Percentiles rank a stretch among this genome's conserved stretches.
Evolutionary conservation across 2,797 vertebrate genomes (phyloP).

Genomic region (Typhlichthys subterraneus): DNA sequence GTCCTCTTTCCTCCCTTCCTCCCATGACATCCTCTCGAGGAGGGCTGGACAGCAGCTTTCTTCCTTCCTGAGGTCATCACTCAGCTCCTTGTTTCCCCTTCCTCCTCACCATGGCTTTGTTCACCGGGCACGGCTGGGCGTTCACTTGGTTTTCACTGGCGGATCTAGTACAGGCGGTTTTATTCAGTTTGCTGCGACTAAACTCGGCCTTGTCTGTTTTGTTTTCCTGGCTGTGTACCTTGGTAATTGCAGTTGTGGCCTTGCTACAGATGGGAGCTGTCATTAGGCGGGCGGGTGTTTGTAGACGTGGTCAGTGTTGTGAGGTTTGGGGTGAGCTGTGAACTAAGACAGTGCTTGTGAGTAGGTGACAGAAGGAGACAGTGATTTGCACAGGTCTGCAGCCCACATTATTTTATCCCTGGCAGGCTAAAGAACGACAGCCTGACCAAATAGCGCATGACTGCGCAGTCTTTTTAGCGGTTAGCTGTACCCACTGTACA

Average conservation of each 20-base stretch:
- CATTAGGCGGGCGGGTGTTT: not conserved
- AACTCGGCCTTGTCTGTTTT: no score
- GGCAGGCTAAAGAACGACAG: conserved; percentile 22
- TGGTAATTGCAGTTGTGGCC: conserved; percentile 9
- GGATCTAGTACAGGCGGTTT: no score
- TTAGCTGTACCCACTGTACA: no score
- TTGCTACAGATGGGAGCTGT: not conserved
- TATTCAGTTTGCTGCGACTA: no score
- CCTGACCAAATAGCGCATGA: no score
- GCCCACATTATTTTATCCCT: conserved; percentile 27
- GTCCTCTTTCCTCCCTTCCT: conserved; percentile 8
- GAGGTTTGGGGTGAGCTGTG: conserved; percentile 22
- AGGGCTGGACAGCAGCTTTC: conserved; percentile 43
- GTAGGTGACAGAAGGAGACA: conserved; percentile 33
- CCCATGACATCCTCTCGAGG: conserved; percentile 39
- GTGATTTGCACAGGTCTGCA: conserved; percentile 41
- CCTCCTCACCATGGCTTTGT: no score
- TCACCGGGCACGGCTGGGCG: no score
- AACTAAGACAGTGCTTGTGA: conserved; percentile 8
- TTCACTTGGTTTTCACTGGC: no score
- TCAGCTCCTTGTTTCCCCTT: conserved; percentile 7
- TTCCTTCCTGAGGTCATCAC: conserved; percentile 45
- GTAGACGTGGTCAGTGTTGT: conserved; percentile 4
- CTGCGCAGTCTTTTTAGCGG: no score
- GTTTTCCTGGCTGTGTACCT: not conserved